Conservation (phyloP, 2,113 vertebrate genomes). For the Calidris pygmaea region DNA sequence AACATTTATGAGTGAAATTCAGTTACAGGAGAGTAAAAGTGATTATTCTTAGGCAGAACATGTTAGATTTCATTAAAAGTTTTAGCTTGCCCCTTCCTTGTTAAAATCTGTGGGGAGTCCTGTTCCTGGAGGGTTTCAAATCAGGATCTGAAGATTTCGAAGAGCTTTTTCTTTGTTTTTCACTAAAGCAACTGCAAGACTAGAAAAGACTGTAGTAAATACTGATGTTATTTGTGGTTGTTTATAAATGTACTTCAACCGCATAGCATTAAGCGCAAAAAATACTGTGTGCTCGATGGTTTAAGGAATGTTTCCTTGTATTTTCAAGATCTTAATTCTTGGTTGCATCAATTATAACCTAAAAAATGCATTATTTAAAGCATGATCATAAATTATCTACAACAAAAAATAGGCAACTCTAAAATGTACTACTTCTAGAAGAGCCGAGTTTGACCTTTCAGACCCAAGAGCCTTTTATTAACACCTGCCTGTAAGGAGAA, state of each 20-base stretch:
- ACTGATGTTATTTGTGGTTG: conserved; percentile 72
- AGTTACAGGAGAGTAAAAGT: conserved; percentile 86
- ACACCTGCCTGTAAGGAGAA: conserved; percentile 96
- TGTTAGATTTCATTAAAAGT: conserved; percentile 87
- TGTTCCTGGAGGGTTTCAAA: conserved; percentile 79
- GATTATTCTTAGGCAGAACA: conserved; percentile 85
- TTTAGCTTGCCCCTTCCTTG: conserved; percentile 83
- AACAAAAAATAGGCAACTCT: conserved; percentile 73
- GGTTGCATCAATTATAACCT: conserved; percentile 26
- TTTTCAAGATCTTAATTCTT: conserved; percentile 44
- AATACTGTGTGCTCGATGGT: not conserved
- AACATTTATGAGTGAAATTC: conserved; percentile 87
- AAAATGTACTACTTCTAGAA: conserved; percentile 75
- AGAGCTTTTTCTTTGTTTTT: conserved; percentile 70
- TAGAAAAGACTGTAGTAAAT: conserved; percentile 73
- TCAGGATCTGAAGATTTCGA: conserved; percentile 79
- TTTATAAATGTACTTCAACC: conserved; percentile 57
- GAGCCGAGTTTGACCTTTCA: conserved; percentile 88
- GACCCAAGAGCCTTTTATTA: conserved; percentile 98
- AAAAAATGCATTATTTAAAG: conserved; percentile 72
- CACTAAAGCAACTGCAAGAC: conserved; percentile 67
- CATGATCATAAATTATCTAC: conserved; percentile 72
- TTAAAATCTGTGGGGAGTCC: conserved; percentile 83
- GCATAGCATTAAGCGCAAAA: conserved; percentile 36
- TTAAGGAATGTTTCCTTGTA: not conserved